phyloP scores from a whole-genome alignment of 2,113 vertebrate species.

The Polyodon spathula region DNA sequence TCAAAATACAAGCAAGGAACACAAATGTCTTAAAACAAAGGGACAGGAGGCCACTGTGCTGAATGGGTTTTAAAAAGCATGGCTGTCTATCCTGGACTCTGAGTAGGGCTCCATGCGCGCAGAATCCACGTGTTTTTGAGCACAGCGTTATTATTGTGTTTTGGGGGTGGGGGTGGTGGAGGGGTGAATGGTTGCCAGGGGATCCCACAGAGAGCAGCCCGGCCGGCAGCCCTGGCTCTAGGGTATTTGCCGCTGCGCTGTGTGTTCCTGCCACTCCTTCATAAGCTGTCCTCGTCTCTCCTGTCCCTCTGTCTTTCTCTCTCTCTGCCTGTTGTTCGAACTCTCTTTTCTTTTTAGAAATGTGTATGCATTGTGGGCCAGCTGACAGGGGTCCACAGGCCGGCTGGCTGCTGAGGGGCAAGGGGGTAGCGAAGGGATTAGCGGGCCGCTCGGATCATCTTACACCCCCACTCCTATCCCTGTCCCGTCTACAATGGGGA shows the following conservation, averaged over 20 bases:
- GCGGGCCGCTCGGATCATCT: conserved; percentile 63
- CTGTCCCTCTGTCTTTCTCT: conserved; percentile 53
- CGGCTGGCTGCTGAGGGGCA: conserved; percentile 27
- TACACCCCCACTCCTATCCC: conserved; percentile 49
- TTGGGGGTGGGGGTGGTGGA: conserved; percentile 32
- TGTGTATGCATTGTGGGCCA: conserved; percentile 23
- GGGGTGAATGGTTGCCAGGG: conserved; percentile 56
- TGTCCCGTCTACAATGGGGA: conserved; percentile 62
- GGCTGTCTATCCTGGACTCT: no score
- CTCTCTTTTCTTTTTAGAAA: conserved; percentile 59
- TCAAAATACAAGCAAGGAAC: no score
- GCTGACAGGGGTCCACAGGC: conserved; percentile 21
- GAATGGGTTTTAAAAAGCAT: no score
- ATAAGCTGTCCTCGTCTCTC: conserved; percentile 48
- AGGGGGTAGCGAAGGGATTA: conserved; percentile 49
- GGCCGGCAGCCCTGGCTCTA: conserved; percentile 36
- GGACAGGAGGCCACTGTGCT: no score
- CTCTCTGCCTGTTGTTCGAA: conserved; percentile 62
- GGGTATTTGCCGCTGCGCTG: conserved; percentile 27
- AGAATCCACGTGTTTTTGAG: no score
- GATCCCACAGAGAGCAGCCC: conserved; percentile 61
- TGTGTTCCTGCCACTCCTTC: conserved; percentile 46
- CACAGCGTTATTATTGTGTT: no score
- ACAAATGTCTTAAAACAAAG: no score
- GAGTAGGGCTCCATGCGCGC: no score